phyloP scores from a whole-genome alignment of 2,797 vertebrate species.

The Enteromius afrohamiltoni region DNA sequence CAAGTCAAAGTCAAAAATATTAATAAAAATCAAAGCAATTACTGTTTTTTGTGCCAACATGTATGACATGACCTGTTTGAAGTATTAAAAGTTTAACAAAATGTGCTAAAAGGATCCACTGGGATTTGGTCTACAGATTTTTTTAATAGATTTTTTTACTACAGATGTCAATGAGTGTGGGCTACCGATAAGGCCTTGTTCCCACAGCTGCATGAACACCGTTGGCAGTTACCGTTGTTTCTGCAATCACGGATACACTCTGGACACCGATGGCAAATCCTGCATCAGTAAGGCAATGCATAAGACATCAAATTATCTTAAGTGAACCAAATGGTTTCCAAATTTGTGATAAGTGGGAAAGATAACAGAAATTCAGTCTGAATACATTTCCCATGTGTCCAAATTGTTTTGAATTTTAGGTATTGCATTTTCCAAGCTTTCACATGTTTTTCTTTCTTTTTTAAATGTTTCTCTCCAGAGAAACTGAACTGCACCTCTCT shows the following conservation, averaged over 20 bases:
- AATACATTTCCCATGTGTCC: not conserved
- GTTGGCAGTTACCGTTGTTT: constrained; percentile 76
- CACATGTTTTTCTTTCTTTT: constrained; percentile 51
- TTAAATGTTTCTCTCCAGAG: constrained; percentile 64
- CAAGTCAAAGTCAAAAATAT: not conserved
- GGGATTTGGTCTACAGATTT: not conserved
- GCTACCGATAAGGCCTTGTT: constrained; percentile 69
- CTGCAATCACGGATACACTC: constrained; percentile 73
- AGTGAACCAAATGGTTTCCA: not conserved
- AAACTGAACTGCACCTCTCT: constrained; percentile 67
- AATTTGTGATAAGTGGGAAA: not conserved
- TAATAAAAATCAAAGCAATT: not conserved
- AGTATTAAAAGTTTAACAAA: not conserved
- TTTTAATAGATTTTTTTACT: constrained; percentile 53
- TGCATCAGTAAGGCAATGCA: constrained; percentile 72
- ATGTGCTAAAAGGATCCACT: not conserved
- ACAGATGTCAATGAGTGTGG: constrained; percentile 80
- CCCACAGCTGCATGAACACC: constrained; percentile 79
- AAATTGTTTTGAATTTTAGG: not conserved
- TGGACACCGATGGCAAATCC: constrained; percentile 71
- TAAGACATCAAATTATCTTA: constrained; percentile 30
- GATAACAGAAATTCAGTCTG: not conserved
- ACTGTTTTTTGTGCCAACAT: not conserved
- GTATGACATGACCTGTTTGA: not conserved
- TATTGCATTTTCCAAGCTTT: constrained; percentile 29